These are phyloP conservation scores for Enteromius argenteus DNA, from an alignment of 2,797 vertebrate genomes.

Conservation along the genomic window DNA sequence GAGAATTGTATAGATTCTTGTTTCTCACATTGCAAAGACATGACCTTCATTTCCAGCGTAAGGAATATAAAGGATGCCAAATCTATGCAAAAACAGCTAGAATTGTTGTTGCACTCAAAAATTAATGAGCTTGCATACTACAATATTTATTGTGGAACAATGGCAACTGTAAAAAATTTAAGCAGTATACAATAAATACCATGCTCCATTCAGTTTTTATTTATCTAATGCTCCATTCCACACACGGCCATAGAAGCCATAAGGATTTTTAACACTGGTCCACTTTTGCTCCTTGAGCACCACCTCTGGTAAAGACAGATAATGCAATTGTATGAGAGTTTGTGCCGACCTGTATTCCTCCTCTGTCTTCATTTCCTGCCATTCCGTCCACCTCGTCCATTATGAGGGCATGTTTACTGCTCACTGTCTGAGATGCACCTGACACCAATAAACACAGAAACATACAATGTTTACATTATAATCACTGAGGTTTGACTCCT, in stretches of 20 bases:
- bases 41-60: background rate
- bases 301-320: slow-evolving; percentile 23
- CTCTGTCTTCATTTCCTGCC: slow-evolving; percentile 96
- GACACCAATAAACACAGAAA: slow-evolving; percentile 36
- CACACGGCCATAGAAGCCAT: background rate
- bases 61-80: background rate
- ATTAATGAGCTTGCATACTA: background rate
- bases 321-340: slow-evolving; percentile 3
- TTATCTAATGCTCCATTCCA: background rate
- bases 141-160: background rate
- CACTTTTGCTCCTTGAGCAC: slow-evolving; percentile 44
- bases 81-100: background rate
- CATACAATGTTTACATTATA: slow-evolving; percentile 18
- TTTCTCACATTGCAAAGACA: background rate
- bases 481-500: background rate
- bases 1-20: background rate
- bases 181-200: background rate
- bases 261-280: background rate
- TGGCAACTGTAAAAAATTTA: background rate
- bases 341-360: slow-evolving; percentile 91
- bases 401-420: slow-evolving; percentile 89
- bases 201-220: background rate
- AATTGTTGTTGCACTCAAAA: background rate
- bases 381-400: slow-evolving; percentile 99
- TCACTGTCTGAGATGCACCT: slow-evolving; percentile 86